phyloP scores from a whole-genome alignment of 2,888 invertebrate species.

The Caenorhabditis sulstoni region DNA sequence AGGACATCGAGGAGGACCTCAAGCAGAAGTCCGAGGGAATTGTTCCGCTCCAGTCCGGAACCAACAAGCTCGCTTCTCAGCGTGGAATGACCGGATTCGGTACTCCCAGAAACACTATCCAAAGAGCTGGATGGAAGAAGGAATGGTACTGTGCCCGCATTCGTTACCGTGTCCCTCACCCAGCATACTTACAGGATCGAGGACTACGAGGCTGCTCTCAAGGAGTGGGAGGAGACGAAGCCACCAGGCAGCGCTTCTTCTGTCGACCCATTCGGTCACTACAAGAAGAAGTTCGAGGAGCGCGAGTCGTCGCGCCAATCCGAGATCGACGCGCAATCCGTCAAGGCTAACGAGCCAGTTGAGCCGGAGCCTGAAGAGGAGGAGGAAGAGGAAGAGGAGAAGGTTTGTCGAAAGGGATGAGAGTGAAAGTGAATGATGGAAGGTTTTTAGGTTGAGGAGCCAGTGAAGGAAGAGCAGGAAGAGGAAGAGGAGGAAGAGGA shows the following conservation, averaged over 20 bases:
- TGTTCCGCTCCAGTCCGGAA: slow-evolving; percentile 83
- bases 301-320: slow-evolving; percentile 72
- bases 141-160: slow-evolving; percentile 74
- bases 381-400: slow-evolving; percentile 66
- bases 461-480: slow-evolving; percentile 68
- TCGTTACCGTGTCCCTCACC: background rate
- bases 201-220: slow-evolving; percentile 79
- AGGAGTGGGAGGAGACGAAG: slow-evolving; percentile 80
- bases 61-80: slow-evolving; percentile 83
- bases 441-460: slow-evolving; percentile 45
- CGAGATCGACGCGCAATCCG: slow-evolving; percentile 66
- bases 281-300: slow-evolving; percentile 79
- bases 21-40: slow-evolving; percentile 79
- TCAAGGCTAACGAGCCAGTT: slow-evolving; percentile 64
- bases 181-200: slow-evolving; percentile 72
- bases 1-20: slow-evolving; percentile 77
- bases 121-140: slow-evolving; percentile 80
- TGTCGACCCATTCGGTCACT: slow-evolving; percentile 78
- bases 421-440: slow-evolving; percentile 35
- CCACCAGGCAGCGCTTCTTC: slow-evolving; percentile 79
- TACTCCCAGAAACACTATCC: slow-evolving; percentile 81
- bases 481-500: slow-evolving; percentile 70
- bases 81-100: slow-evolving; percentile 83
- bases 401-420: slow-evolving; percentile 35
- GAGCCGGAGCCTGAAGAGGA: slow-evolving; percentile 65